Base-by-base conservation (phyloP, 64 coral and sea anemone genomes). In the Pachyseris speciosa region DNA sequence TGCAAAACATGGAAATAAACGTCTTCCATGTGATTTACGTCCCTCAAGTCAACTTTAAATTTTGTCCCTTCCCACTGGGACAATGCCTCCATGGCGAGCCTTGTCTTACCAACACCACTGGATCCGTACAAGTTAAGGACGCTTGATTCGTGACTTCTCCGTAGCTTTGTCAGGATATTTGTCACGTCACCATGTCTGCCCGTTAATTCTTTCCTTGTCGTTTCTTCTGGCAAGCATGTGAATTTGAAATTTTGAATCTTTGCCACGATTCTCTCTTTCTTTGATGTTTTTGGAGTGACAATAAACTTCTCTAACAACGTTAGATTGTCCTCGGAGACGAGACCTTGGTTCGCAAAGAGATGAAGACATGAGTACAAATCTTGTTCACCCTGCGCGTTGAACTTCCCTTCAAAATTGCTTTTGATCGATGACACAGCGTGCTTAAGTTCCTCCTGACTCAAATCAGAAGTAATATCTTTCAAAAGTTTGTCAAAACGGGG, bases 251-350 rank as follows among this genome's bases (percentile, higher is more conserved):
- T 17, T n/a, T 81, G 32, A 63, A 61, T 81, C 31, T 81, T 81
- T 81, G 37, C 36, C 49, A 61, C 20, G 10, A 81, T 59, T 9
- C 0, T 36, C 32, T 34, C 52, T 36, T 61, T 81, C 22, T 81
- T 81, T 7, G 77, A 81, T 61, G 77, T 41, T 26, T 81, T 33
- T n/a, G 77, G 77, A 40, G 51, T 60, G 0, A 58, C 77, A 15
- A 81, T 20, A 81, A 81, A 81, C 50, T 37, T 61, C 9, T 81
- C 77, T 40, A 81, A 81, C 51, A 81, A 61, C 22, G 77, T 81
- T 22, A 81, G 22, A 61, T 81, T 81, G 77, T 81, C 77, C 48
- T 81, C 77, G 7, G 77, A 63, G 11, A 60, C 33, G 33, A 81
- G 17, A 37, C 77, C 77, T 12, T 81, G 77, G 2, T 81, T 60